phyloP scores from a whole-genome alignment of 2,888 invertebrate species.

The Eilema sororculum region DNA sequence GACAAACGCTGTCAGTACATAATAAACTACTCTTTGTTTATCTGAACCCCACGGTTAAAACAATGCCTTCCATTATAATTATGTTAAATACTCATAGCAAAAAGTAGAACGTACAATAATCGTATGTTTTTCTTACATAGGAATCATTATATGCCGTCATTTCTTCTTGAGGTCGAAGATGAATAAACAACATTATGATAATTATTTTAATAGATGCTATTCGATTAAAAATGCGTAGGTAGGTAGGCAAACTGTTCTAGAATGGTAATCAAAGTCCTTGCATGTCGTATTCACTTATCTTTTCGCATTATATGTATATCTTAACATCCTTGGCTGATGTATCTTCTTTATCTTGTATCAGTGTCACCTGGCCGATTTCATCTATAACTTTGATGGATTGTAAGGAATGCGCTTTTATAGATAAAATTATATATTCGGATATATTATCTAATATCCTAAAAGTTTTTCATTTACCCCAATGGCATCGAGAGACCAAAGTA shows the following conservation, averaged over 20 bases:
- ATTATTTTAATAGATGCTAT: slow-evolving; percentile 26
- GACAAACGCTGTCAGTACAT: slow-evolving; percentile 19
- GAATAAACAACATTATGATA: slow-evolving; percentile 16
- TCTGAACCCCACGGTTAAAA: slow-evolving; percentile 17
- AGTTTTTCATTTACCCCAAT: background rate
- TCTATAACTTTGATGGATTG: slow-evolving; percentile 36
- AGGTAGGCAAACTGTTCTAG: slow-evolving; percentile 18
- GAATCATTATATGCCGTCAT: slow-evolving; percentile 27
- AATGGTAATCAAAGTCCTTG: slow-evolving; percentile 14
- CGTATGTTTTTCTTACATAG: slow-evolving; percentile 19
- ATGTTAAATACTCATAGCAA: slow-evolving; percentile 10
- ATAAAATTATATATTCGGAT: background rate
- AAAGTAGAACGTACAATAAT: slow-evolving; percentile 8
- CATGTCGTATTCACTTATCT: background rate
- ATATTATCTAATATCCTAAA: background rate
- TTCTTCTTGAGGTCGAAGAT: slow-evolving; percentile 26
- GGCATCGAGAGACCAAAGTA: too few species aligned
- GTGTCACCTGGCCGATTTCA: slow-evolving; percentile 25
- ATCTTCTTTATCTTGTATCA: slow-evolving; percentile 23
- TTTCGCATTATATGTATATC: slow-evolving; percentile 2
- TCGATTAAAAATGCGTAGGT: slow-evolving; percentile 10
- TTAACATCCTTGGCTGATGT: slow-evolving; percentile 5
- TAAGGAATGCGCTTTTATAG: slow-evolving; percentile 12
- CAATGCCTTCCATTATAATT: slow-evolving; percentile 35
- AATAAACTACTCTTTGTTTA: slow-evolving; percentile 20